Conservation (phyloP, 2,797 vertebrate species). For the Myotis planiceps region DNA sequence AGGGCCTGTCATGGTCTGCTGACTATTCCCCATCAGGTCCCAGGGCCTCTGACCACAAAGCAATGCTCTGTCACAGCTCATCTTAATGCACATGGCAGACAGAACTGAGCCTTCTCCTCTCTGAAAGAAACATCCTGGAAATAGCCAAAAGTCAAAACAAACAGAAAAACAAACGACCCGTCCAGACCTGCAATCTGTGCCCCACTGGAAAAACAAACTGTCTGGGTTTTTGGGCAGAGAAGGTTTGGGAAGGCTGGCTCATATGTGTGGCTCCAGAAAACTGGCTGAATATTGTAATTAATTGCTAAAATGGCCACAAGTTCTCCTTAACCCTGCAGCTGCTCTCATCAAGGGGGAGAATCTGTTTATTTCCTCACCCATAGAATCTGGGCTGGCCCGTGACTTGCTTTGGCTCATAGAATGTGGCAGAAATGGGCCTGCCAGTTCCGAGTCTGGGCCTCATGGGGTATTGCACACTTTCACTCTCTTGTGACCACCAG, state of each 20-base stretch:
- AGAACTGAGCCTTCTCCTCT: constrained; percentile 20
- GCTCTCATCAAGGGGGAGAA: background rate
- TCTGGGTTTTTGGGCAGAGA: constrained; percentile 11
- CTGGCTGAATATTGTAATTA: background rate
- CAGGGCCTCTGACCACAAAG: constrained; percentile 22
- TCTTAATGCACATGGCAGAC: constrained; percentile 33
- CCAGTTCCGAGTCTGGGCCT: background rate
- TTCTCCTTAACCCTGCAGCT: background rate
- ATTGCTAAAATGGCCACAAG: background rate
- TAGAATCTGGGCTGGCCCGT: background rate
- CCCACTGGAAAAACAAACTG: constrained; percentile 59
- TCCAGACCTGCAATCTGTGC: constrained; percentile 26
- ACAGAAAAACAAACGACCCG: constrained; percentile 52
- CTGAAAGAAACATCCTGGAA: constrained; percentile 47
- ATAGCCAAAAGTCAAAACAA: constrained; percentile 65
- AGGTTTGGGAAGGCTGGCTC: background rate
- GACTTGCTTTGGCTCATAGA: background rate
- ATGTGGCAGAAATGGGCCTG: background rate
- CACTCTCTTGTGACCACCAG: background rate
- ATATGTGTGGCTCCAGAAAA: background rate
- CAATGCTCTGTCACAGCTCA: background rate
- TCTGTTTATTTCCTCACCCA: background rate
- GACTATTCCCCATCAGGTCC: background rate
- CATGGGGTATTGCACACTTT: background rate
- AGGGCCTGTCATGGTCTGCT: background rate